Evolutionary conservation across 2,888 invertebrate genomes (phyloP).

Genomic region (Kuschelorhynchus macadamiae): DNA sequence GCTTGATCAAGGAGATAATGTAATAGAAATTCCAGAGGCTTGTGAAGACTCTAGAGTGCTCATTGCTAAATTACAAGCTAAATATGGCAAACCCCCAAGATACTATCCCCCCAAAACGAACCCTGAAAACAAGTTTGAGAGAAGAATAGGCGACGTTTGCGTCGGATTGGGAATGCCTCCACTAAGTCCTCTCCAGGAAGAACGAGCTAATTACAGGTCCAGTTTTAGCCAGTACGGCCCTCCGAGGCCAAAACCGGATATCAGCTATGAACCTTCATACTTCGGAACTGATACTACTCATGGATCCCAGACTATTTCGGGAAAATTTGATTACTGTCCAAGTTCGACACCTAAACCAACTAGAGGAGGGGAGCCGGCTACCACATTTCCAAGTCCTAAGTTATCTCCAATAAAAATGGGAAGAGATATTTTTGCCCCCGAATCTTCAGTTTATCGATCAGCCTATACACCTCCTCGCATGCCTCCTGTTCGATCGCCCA

Average conservation of each 20-base stretch:
- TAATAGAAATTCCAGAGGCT: slow-evolving; percentile 25
- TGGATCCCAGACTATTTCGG: neutral
- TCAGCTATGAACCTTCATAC: slow-evolving; percentile 19
- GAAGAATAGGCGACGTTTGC: slow-evolving; percentile 15
- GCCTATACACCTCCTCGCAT: neutral
- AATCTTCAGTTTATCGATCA: neutral
- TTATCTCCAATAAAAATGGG: slow-evolving; percentile 5
- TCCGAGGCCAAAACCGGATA: neutral
- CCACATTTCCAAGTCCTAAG: neutral
- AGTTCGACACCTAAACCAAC: neutral
- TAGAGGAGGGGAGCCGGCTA: too few species aligned
- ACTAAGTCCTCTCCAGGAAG: slow-evolving; percentile 20
- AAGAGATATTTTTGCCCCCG: slow-evolving; percentile 16
- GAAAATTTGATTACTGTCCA: slow-evolving; percentile 14
- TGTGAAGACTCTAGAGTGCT: slow-evolving; percentile 34
- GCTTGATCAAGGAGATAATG: slow-evolving; percentile 24
- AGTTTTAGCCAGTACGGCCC: slow-evolving; percentile 28
- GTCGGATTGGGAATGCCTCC: slow-evolving; percentile 24
- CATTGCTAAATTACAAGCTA: slow-evolving; percentile 32
- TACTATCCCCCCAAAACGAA: slow-evolving; percentile 26
- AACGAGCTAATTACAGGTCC: slow-evolving; percentile 8
- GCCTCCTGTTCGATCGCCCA: neutral
- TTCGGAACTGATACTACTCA: slow-evolving; percentile 7
- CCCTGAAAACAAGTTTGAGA: slow-evolving; percentile 20
- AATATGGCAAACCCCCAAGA: slow-evolving; percentile 15